Conservation (phyloP, 2,888 invertebrate species). For the Aleiodes leptofemur region DNA sequence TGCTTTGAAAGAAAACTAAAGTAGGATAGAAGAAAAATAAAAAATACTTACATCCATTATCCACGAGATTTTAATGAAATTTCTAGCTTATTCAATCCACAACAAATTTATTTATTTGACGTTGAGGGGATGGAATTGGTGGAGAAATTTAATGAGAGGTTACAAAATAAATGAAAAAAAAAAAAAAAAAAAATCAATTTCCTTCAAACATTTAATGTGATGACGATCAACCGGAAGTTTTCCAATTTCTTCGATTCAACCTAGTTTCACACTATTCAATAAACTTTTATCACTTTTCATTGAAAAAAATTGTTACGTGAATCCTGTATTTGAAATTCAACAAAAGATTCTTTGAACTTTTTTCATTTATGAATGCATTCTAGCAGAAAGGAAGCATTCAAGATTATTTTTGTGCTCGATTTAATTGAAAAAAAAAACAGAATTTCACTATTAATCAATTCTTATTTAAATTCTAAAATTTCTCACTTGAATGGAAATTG, state of each 20-base stretch:
- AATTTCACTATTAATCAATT: too few relatives aligned
- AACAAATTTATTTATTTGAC: background rate
- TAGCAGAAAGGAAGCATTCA: too few relatives aligned
- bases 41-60: constrained; percentile 17
- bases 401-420: too few relatives aligned
- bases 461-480: too few relatives aligned
- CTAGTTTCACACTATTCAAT: background rate
- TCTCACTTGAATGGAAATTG: too few relatives aligned
- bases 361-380: too few relatives aligned
- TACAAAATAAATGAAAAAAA: background rate
- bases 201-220: background rate
- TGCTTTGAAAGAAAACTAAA: constrained; percentile 9
- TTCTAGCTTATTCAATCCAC: background rate
- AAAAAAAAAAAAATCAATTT: too few relatives aligned
- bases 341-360: too few relatives aligned
- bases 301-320: background rate
- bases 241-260: constrained; percentile 16
- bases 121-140: background rate
- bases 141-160: background rate
- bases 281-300: background rate
- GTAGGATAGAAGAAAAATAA: background rate
- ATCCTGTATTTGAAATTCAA: background rate
- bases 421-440: too few relatives aligned
- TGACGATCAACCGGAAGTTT: constrained; percentile 18
- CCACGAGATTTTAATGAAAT: background rate